These are phyloP conservation scores for Sipunculus nudus DNA, from an alignment of 2,888 invertebrate species.

Conservation along the genomic window DNA sequence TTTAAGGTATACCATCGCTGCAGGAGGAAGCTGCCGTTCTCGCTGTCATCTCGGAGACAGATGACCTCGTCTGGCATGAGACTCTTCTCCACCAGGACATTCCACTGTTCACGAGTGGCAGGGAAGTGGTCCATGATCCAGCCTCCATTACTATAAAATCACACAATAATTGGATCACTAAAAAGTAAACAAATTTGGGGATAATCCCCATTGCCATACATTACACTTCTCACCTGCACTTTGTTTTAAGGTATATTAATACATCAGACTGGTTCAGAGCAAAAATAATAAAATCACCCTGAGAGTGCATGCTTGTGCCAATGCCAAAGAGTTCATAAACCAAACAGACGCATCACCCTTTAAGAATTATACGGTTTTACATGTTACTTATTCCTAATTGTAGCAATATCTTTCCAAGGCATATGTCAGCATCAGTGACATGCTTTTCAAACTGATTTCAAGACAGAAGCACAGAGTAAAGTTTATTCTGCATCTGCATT, in stretches of 20 bases:
- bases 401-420: too few species aligned
- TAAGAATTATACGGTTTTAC: too few species aligned
- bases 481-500: too few species aligned
- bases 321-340: too few species aligned
- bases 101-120: slow-evolving; percentile 62
- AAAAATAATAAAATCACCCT: too few species aligned
- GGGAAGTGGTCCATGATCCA: slow-evolving; percentile 67
- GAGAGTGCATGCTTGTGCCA: too few species aligned
- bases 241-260: too few species aligned
- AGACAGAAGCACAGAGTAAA: background rate
- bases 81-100: slow-evolving; percentile 57
- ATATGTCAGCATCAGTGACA: background rate
- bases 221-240: too few species aligned
- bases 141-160: slow-evolving; percentile 48
- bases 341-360: too few species aligned
- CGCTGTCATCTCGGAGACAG: slow-evolving; percentile 55
- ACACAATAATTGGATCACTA: background rate
- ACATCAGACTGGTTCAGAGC: too few species aligned
- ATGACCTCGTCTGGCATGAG: slow-evolving; percentile 62
- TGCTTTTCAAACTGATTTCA: background rate
- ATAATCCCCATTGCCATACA: too few species aligned
- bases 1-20: slow-evolving; percentile 57
- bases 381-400: too few species aligned
- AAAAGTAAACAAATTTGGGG: background rate
- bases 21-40: slow-evolving; percentile 52